Conservation (phyloP, 2,113 vertebrate species). For the Microcebus griseorufus region DNA sequence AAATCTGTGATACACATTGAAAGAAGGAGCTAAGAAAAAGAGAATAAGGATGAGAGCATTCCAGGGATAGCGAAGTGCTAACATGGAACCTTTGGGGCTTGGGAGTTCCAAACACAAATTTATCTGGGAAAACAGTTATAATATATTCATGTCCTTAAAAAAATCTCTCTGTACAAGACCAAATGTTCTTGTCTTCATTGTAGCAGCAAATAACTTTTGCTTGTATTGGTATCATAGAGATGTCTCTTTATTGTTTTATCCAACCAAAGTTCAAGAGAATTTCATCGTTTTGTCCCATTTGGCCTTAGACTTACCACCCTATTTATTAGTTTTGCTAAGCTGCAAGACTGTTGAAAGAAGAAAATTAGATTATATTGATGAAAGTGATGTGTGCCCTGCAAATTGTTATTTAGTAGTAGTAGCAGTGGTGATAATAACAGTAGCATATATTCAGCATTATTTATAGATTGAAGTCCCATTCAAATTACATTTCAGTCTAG, state of each 20-base stretch:
- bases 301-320: neutral
- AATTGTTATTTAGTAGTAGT: neutral
- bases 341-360: neutral
- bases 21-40: neutral
- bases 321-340: neutral
- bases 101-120: neutral
- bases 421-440: neutral
- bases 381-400: neutral
- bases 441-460: neutral
- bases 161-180: neutral
- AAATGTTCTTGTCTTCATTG: neutral
- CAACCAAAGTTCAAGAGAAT: neutral
- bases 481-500: neutral
- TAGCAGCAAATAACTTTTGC: neutral
- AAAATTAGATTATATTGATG: neutral
- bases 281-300: neutral
- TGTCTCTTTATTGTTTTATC: neutral
- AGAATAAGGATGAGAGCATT: rapidly evolving
- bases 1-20: neutral
- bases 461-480: neutral
- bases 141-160: neutral
- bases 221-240: neutral
- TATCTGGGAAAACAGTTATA: neutral
- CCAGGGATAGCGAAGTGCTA: neutral
- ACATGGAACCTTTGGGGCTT: rapidly evolving